phyloP scores from a whole-genome alignment of 2,888 invertebrate genomes.

The Mimachlamys varia region DNA sequence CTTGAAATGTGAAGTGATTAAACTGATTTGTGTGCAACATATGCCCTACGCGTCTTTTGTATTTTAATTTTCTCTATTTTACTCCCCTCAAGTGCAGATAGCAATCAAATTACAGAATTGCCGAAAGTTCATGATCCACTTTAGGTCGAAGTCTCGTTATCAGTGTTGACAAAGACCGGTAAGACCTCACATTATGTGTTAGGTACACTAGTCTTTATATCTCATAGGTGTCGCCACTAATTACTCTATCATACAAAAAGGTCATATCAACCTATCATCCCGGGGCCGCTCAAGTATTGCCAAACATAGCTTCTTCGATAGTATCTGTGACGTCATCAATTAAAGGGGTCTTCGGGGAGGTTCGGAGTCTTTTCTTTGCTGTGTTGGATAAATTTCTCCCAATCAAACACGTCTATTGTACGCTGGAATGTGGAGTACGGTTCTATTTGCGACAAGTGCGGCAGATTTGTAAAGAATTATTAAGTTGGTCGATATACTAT shows the following conservation, averaged over 20 bases:
- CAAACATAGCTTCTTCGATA: neutral
- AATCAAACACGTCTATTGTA: neutral
- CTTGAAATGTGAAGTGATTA: neutral
- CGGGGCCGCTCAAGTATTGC: neutral
- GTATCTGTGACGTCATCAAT: slow-evolving; percentile 15
- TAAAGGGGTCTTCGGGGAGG: slow-evolving; percentile 36
- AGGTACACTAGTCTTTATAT: neutral
- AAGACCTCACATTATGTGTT: neutral
- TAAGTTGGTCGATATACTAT: slow-evolving; percentile 15
- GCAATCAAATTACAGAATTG: neutral
- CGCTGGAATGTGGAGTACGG: slow-evolving; percentile 1
- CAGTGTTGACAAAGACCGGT: neutral
- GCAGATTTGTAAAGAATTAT: slow-evolving; percentile 28
- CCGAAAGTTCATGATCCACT: neutral
- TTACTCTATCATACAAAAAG: neutral
- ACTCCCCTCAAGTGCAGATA: neutral
- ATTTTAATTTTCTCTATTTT: neutral
- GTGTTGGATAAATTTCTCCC: neutral
- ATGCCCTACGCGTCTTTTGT: neutral
- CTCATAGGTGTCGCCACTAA: neutral
- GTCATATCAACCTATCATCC: neutral
- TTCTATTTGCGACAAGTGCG: slow-evolving; percentile 30
- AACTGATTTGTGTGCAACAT: neutral
- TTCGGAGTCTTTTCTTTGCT: neutral
- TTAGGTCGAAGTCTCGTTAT: neutral